Evolutionary conservation across 2,797 vertebrate genomes (phyloP).

Genomic region (Diceros bicornis): DNA sequence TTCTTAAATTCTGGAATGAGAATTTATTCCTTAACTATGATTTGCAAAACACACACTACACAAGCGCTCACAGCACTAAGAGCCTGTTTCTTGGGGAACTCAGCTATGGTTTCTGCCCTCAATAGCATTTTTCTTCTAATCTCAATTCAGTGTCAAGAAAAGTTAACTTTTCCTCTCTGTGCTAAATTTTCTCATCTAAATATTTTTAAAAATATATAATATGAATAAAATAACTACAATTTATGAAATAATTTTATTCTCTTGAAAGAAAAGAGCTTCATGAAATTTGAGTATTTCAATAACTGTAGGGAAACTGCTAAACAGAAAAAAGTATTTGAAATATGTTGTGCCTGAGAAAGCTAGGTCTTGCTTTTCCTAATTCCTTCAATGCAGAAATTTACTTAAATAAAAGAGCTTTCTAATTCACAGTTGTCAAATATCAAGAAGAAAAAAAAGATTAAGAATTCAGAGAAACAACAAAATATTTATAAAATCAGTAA

Average conservation of each 20-base stretch:
- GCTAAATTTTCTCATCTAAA: constrained; percentile 29
- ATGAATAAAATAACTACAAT: background rate
- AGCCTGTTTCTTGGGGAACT: background rate
- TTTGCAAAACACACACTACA: background rate
- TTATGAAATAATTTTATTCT: background rate
- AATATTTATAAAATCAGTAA: constrained; percentile 9
- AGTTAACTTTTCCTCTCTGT: background rate
- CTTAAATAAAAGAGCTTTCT: constrained; percentile 18
- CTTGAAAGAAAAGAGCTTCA: constrained; percentile 1
- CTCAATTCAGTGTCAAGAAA: background rate
- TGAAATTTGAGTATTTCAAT: background rate
- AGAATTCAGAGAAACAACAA: constrained; percentile 10
- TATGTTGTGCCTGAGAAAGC: background rate
- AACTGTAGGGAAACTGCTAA: background rate
- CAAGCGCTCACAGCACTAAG: background rate
- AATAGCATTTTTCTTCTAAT: background rate
- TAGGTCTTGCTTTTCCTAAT: background rate
- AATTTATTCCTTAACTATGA: background rate
- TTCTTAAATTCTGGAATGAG: constrained; percentile 25
- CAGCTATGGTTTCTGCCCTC: background rate
- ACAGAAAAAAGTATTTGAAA: background rate
- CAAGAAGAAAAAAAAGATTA: background rate
- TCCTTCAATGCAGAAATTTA: background rate
- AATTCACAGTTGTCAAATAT: constrained; percentile 7
- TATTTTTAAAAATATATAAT: background rate